Base-by-base conservation (phyloP, 53 echinoderm and acorn worm species). In the Patiria pectinifera region DNA sequence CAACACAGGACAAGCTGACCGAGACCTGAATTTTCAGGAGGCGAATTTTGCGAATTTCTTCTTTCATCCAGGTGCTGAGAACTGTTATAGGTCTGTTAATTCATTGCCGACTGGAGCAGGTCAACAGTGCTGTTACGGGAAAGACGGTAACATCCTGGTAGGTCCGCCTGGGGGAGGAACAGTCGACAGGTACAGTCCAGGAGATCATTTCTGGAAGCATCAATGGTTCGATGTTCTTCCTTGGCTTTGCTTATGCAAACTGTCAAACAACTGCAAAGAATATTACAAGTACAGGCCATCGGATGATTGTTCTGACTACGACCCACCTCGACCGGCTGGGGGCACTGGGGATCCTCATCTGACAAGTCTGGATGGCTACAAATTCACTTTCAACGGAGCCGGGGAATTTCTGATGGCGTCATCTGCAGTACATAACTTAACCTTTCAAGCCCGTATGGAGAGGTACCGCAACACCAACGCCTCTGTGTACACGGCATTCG, bases 401-500 rank as follows among this genome's bases (percentile, higher is more conserved):
- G 94, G 94, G 5, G 94, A 94, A 62, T 94, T 94, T 66, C 87
- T 93, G 62, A 91, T 95, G 26, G 74, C 84, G 16, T 89, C 63
- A 6, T 85, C 93, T 2, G 48, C 49, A 5, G 63, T 93, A 18
- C 91, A 93, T 86, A 81, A 91, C 76, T n/a, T 93, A 0, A 86
- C 71, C 76, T 95, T 95, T 49, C 95, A 95, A 89, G 91, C 86
- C 24, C 92, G 95, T 48, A 95, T 95, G 95, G 95, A 95, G 69
- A 78, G 9, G 23, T 76, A 78, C 61, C 60, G 66, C 11, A 76
- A 83, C 59, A 93, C 93, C 26, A 22, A 91, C 69, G 93, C 93
- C 19, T 91, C 53, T 25, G 93, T 93, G n/a, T 90, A 90, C 82
- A 93, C 93, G n/a, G 89, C 91, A 45, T 95, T 95, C 91, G 93